phyloP scores from a whole-genome alignment of 2,797 vertebrate species.

The Lindbergichthys nudifrons region DNA sequence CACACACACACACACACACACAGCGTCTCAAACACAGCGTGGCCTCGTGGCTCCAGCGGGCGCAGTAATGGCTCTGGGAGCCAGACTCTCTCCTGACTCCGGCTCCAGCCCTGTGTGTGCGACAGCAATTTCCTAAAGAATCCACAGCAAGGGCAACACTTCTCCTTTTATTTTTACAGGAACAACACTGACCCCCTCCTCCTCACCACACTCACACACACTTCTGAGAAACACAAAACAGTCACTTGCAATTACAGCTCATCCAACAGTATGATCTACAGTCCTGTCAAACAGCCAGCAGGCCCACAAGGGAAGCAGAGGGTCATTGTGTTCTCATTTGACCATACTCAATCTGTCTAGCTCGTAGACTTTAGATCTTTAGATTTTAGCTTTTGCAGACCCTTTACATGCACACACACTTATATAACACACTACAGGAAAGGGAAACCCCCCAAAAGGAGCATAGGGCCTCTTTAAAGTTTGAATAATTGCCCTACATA shows the following conservation, averaged over 20 bases:
- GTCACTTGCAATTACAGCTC: conserved; percentile 73
- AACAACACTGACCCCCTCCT: conserved; percentile 32
- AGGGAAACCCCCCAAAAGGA: no score
- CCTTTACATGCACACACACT: no score
- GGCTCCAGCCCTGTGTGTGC: conserved; percentile 83
- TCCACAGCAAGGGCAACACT: conserved; percentile 85
- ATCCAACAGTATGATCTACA: conserved; percentile 73
- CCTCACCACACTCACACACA: conserved; percentile 23
- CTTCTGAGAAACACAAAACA: conserved; percentile 67
- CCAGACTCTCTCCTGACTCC: conserved; percentile 82
- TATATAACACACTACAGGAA: no score
- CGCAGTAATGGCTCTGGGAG: conserved; percentile 86
- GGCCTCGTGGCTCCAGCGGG: conserved; percentile 81
- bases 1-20: no score
- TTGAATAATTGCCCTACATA: no score
- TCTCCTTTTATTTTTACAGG: conserved; percentile 84
- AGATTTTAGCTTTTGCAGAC: no score
- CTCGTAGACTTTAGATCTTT: not conserved
- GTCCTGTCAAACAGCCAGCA: conserved; percentile 63
- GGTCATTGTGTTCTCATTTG: conserved; percentile 29
- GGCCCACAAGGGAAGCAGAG: conserved; percentile 30
- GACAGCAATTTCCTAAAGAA: conserved; percentile 92
- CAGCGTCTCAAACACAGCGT: conserved; percentile 60
- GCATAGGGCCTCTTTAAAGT: no score
- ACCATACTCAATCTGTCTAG: conserved; percentile 21